Base-by-base conservation (phyloP, 2,888 invertebrate species). In the Sisyra terminalis region DNA sequence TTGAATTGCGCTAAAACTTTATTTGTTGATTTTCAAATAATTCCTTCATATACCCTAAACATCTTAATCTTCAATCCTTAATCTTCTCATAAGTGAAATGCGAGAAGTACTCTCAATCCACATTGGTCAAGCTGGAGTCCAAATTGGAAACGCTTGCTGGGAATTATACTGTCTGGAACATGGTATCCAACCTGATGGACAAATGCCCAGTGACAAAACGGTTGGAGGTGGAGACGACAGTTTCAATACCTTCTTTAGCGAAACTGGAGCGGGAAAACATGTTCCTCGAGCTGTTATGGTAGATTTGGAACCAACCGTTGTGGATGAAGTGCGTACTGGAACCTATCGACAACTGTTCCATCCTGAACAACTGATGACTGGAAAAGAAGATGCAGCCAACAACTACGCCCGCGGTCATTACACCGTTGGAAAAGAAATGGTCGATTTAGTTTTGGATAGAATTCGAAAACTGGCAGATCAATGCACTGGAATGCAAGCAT, bases 381-480 rank as follows among this genome's bases (percentile, higher is more conserved):
- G 85, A 46, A 85, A 85, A 57, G 85, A 85, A 57, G 85, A 85
- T 58, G 84, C 85, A 2, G 86, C 86, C 9, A 85, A 86, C 59
- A 86, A 86, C 63, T 86, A 84, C 56, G 86, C 85, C 1, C 70
- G 86, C 18, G 84, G 86, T 3, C 83, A 83, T 55, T 83, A 85
- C 63, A 80, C 84, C 40, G 75, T 84, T 46, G 81, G 84, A 41
- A 76, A 77, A 24, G 80, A 82, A 54, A 70, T 82, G 37, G 71
- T 84, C 37, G 75, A 71, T 34, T 69, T 74, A 3, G 78, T 78
- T 2, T 67, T 75, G 57, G 71, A 78, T 52, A 63, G 80, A 17
- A 66, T 81, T 44, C 62, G 80, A 44, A 81, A 78, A 56, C 61
- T 80, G 49, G 69, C 82, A 2, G 84, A 84, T 54, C 78, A 80